Conservation (phyloP, 2,888 invertebrate species). For the Operophtera brumata region DNA sequence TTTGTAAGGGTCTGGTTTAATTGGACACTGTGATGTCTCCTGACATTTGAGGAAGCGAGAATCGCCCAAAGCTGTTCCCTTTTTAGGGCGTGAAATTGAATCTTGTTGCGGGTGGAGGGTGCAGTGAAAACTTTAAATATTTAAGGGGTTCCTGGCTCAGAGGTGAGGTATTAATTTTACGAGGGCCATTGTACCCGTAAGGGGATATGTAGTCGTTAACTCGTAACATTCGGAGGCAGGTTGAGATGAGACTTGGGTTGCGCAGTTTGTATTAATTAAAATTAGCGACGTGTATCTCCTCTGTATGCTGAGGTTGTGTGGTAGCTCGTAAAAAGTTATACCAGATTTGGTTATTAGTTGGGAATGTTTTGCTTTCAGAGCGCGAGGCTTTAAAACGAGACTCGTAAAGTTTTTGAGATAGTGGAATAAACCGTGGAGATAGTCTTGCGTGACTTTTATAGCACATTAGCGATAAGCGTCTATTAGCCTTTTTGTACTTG, state of each 20-base stretch:
- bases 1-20: constrained; percentile 51
- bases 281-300: constrained; percentile 60
- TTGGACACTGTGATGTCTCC: constrained; percentile 66
- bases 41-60: constrained; percentile 72
- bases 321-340: constrained; percentile 57
- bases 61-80: constrained; percentile 70
- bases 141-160: constrained; percentile 69
- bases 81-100: constrained; percentile 79
- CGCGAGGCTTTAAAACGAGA: constrained; percentile 2
- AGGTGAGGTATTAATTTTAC: constrained; percentile 79
- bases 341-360: constrained; percentile 41
- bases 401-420: constrained; percentile 3
- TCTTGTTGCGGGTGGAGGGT: constrained; percentile 77
- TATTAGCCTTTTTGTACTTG: not conserved
- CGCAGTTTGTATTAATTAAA: constrained; percentile 70
- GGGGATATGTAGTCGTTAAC: constrained; percentile 74
- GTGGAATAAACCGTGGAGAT: not conserved
- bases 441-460: not conserved
- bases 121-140: constrained; percentile 76
- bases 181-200: constrained; percentile 66
- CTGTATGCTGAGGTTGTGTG: constrained; percentile 53
- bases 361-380: constrained; percentile 33
- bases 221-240: constrained; percentile 48
- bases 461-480: not conserved
- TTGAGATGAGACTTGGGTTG: constrained; percentile 25